A percentile compares a stretch with the other conserved stretches of the same genome.
These are phyloP conservation scores for Sapayoa aenigma DNA, from an alignment of 2,113 vertebrate genomes.

Conservation along the genomic window DNA sequence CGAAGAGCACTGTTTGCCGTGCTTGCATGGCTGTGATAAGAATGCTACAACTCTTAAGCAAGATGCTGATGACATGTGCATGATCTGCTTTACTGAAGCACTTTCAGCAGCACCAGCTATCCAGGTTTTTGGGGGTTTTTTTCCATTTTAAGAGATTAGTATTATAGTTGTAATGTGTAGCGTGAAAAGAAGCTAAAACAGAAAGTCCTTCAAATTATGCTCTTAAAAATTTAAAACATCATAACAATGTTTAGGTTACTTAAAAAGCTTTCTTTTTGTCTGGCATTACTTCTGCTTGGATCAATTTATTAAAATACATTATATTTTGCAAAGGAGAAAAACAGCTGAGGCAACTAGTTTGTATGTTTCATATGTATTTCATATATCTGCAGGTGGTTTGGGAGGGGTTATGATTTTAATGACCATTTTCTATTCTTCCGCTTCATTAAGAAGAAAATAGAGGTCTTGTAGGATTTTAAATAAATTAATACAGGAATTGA, in stretches of 20 bases:
- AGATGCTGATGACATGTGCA: slow-evolving; percentile 99
- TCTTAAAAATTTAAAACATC: neutral
- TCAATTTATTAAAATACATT: neutral
- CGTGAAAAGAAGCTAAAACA: neutral
- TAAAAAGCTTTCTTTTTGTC: neutral
- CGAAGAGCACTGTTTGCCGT: slow-evolving; percentile 90
- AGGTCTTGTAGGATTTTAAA: neutral
- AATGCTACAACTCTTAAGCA: slow-evolving; percentile 87
- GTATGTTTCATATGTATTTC: neutral
- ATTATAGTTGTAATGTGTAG: neutral
- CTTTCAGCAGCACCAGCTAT: slow-evolving; percentile 96
- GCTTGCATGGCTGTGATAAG: slow-evolving; percentile 95
- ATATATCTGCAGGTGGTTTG: neutral
- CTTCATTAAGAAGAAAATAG: neutral
- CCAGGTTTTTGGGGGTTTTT: slow-evolving; percentile 76
- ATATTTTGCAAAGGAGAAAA: neutral
- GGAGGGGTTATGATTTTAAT: neutral
- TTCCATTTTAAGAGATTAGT: neutral
- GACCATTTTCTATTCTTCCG: neutral
- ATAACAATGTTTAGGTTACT: neutral
- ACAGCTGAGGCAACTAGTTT: neutral
- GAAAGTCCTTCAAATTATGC: neutral
- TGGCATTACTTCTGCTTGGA: neutral
- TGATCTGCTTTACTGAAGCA: slow-evolving; percentile 98
- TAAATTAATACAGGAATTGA: neutral